phyloP scores from a whole-genome alignment of 2,888 invertebrate genomes.

The Anoncus sp. region DNA sequence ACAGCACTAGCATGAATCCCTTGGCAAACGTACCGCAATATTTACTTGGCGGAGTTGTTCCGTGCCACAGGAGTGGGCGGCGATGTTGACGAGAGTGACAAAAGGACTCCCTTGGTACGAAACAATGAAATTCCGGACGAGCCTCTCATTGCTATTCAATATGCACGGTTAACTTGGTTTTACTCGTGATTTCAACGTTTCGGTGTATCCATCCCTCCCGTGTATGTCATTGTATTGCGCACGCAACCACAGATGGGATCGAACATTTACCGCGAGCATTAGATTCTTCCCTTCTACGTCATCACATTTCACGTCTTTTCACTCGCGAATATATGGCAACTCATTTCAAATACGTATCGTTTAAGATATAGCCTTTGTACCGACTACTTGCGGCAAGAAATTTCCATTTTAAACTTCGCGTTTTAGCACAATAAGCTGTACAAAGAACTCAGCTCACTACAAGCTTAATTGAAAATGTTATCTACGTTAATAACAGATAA shows the following conservation, averaged over 20 bases:
- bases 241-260: not conserved
- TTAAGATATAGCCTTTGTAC: no score
- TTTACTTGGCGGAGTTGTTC: conserved; percentile 50
- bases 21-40: conserved; percentile 16
- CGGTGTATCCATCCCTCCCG: conserved; percentile 12
- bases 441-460: no score
- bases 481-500: no score
- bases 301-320: not conserved
- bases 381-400: no score
- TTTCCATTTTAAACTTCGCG: no score
- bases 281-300: no score
- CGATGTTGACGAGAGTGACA: conserved; percentile 49
- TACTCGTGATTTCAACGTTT: conserved; percentile 53
- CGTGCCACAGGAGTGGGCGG: conserved; percentile 11
- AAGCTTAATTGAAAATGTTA: no score
- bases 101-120: conserved; percentile 44
- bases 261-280: no score
- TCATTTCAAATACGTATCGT: no score
- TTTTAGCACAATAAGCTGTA: no score
- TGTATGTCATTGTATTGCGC: conserved; percentile 18
- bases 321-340: no score
- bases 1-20: not conserved
- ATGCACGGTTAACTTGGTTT: conserved; percentile 46
- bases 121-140: conserved; percentile 53
- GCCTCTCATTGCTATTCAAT: conserved; percentile 62